phyloP scores from a whole-genome alignment of 1,140 invertebrate species.

The Lysiphlebus fabarum region DNA sequence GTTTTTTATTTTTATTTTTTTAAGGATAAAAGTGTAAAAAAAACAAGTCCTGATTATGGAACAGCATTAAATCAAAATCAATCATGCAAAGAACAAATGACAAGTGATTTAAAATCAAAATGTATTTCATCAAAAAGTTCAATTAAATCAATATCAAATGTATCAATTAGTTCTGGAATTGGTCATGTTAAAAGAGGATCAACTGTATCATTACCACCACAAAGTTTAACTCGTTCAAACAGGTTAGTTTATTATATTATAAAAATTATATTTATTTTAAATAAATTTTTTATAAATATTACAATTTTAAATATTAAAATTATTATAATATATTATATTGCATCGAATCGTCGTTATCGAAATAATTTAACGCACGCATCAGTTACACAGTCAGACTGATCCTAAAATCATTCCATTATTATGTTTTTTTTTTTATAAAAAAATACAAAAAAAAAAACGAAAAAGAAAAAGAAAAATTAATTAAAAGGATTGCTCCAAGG shows the following conservation, averaged over 20 bases:
- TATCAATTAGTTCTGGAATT: conserved; percentile 40
- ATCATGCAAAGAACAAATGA: conserved; percentile 79
- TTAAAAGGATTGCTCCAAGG: conserved; percentile 28
- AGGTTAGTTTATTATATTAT: conserved; percentile 38
- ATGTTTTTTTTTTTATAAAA: background rate
- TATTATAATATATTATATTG: conserved; percentile 33
- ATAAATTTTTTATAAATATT: too few species aligned
- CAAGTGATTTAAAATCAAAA: conserved; percentile 65
- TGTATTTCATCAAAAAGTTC: conserved; percentile 43
- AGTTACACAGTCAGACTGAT: conserved; percentile 37
- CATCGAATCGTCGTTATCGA: conserved; percentile 40
- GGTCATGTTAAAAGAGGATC: conserved; percentile 46
- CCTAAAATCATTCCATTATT: conserved; percentile 28
- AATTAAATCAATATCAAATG: conserved; percentile 47
- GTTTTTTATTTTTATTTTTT: conserved; percentile 15
- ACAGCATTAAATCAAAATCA: conserved; percentile 78
- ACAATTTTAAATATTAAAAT: conserved; percentile 21
- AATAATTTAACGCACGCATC: conserved; percentile 42
- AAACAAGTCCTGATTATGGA: conserved; percentile 67
- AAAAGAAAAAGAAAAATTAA: conserved; percentile 2
- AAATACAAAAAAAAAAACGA: conserved; percentile 22
- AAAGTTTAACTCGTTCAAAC: conserved; percentile 42
- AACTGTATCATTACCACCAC: conserved; percentile 45
- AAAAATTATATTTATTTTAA: conserved; percentile 16
- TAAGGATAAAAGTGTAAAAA: conserved; percentile 51